Conservation (phyloP, 1,140 invertebrate species). For the Apis dorsata region DNA sequence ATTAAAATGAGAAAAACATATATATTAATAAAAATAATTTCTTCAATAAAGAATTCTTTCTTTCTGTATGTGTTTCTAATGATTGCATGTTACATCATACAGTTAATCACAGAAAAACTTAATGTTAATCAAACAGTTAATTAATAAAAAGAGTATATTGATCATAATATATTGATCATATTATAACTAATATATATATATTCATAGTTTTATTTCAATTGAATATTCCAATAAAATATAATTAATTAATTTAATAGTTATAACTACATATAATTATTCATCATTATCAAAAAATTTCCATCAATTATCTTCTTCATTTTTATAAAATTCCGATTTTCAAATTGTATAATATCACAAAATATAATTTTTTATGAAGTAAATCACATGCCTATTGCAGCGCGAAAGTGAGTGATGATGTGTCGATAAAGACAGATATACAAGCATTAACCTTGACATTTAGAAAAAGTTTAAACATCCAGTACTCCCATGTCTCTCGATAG, state of each 20-base stretch:
- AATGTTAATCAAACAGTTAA: neutral
- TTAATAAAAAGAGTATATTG: neutral
- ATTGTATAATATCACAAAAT: neutral
- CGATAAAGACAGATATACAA: slow-evolving; percentile 28
- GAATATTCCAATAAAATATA: neutral
- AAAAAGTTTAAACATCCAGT: slow-evolving; percentile 43
- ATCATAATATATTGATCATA: neutral
- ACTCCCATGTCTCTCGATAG: slow-evolving; percentile 22
- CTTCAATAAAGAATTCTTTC: neutral
- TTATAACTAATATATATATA: too few relatives aligned
- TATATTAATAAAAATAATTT: neutral
- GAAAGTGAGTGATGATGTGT: neutral
- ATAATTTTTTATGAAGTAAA: neutral
- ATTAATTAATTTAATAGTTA: slow-evolving; percentile 31
- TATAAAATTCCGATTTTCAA: neutral
- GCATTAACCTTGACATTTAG: slow-evolving; percentile 36
- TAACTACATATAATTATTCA: neutral
- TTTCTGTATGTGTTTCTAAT: neutral
- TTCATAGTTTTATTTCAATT: too few relatives aligned
- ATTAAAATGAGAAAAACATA: neutral
- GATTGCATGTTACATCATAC: slow-evolving; percentile 3
- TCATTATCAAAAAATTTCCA: too few relatives aligned
- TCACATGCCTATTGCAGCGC: neutral
- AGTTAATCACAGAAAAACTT: neutral
- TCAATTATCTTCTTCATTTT: too few relatives aligned